Conservation (phyloP, 2,113 vertebrate genomes). For the Arenaria interpres region DNA sequence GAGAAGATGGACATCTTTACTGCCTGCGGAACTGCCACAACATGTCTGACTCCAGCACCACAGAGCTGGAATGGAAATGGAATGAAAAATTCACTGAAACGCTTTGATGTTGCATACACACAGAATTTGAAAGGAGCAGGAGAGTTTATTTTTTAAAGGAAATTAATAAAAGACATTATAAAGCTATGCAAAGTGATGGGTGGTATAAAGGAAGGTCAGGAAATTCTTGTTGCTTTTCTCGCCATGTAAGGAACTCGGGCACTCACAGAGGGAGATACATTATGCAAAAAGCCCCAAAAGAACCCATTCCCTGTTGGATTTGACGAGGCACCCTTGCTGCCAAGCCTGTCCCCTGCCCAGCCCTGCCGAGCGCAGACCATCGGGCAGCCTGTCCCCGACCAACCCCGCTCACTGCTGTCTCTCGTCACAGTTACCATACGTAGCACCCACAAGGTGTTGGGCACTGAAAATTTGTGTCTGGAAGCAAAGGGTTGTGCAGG, state of each 20-base stretch:
- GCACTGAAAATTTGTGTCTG: neutral
- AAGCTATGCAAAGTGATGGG: neutral
- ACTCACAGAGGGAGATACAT: neutral
- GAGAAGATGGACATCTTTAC: neutral
- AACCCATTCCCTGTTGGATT: neutral
- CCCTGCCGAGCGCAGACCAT: fast-evolving
- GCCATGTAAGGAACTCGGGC: neutral
- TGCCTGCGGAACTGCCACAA: neutral
- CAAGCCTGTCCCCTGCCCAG: neutral
- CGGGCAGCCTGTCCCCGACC: neutral
- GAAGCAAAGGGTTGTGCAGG: neutral
- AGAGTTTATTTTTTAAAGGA: neutral
- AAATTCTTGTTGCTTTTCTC: neutral
- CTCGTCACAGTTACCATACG: neutral
- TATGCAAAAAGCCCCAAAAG: neutral
- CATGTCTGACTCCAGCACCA: neutral
- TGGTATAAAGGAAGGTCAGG: neutral
- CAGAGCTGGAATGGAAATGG: neutral
- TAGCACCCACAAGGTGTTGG: neutral
- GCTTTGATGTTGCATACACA: neutral
- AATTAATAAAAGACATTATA: neutral
- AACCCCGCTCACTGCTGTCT: neutral
- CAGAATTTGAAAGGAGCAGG: neutral
- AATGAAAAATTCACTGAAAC: neutral
- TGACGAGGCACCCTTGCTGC: neutral